A percentile compares a stretch with the other conserved stretches of the same genome.
phyloP scores from a whole-genome alignment of 2,888 invertebrate genomes.

The Cryptus armator region DNA sequence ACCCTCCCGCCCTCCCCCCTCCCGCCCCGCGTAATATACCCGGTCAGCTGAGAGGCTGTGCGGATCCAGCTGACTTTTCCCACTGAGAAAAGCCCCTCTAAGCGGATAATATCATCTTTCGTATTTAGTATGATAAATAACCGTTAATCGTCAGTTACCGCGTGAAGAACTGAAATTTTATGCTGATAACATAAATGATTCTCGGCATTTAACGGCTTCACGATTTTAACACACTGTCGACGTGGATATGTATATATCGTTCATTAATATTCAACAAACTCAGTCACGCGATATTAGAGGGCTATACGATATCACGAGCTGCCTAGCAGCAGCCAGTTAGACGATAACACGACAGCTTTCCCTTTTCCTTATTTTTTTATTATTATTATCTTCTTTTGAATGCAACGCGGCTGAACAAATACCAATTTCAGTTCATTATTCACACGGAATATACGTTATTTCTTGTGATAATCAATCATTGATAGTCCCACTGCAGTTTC shows the following conservation, averaged over 20 bases:
- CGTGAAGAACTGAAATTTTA: neutral
- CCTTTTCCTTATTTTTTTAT: neutral
- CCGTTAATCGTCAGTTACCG: neutral
- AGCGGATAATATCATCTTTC: neutral
- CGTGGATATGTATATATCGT: conserved; percentile 12
- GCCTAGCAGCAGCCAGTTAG: conserved; percentile 5
- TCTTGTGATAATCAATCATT: neutral
- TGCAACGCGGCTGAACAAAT: conserved; percentile 30
- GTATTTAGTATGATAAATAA: neutral
- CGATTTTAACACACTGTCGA: conserved; percentile 27
- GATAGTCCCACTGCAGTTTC: conserved; percentile 1
- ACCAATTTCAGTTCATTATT: conserved; percentile 53
- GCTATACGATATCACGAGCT: conserved; percentile 4
- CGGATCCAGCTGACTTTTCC: conserved; percentile 38
- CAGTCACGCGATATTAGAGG: conserved; percentile 63
- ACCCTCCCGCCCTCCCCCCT: neutral
- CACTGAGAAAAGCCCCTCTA: neutral
- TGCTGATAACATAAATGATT: conserved; percentile 45
- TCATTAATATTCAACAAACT: conserved; percentile 65
- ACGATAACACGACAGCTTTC: conserved; percentile 34
- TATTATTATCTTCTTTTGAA: neutral
- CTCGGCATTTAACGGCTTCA: conserved; percentile 35
- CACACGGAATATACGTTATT: conserved; percentile 25
- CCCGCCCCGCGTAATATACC: neutral
- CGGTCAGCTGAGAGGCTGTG: conserved; percentile 29